Evolutionary conservation across 2,797 vertebrate species (phyloP), one percentile per base, ranked within the genome.

Genomic region (Mareca penelope): DNA sequence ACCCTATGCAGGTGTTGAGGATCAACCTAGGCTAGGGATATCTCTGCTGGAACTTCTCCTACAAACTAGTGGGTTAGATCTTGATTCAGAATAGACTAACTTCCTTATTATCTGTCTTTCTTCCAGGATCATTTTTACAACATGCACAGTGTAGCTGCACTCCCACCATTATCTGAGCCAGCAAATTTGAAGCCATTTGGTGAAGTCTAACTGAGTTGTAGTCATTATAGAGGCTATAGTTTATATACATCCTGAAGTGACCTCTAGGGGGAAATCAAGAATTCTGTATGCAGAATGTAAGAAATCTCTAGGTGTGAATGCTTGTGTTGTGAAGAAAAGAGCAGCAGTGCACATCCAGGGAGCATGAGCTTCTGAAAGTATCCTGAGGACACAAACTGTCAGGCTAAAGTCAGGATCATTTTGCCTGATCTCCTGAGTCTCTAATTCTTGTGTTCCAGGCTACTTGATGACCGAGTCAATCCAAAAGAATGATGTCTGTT

Each of bases 251-350:
- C 60, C 75, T 53, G 48, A 87, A 80, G 37, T 68, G 55, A 19
- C 81, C 57, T 88, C 79, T 61, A 57, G 69, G 57, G 68, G 14
- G 17, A 93, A 89, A 89, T 48, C 6, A 63, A 71, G 64, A 90
- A 67, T 50, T 71, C 46, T 14, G 2, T 53, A 18, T 23, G 35
- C 2, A 57, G 13, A 73, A 11, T 5, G 4, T 26, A 68, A 80
- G 80, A 75, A 88, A n/a, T 46, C 23, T 77, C 46, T 22, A 28
- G 23, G 24, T 52, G 35, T 65, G 17, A 26, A 9, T 29, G 15
- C 29, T 39, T 28, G 29, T 26, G 29, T 19, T 56, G 52, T 12
- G 72, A 50, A 83, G 28, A 65, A 88, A 65, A 88, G 42, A 83
- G 18, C 10, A 48, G 9, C 0, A 1, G 4, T 50, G 40, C n/a